Base-by-base conservation (phyloP, 2,888 invertebrate genomes). In the Sinodicranocentrus sp. region DNA sequence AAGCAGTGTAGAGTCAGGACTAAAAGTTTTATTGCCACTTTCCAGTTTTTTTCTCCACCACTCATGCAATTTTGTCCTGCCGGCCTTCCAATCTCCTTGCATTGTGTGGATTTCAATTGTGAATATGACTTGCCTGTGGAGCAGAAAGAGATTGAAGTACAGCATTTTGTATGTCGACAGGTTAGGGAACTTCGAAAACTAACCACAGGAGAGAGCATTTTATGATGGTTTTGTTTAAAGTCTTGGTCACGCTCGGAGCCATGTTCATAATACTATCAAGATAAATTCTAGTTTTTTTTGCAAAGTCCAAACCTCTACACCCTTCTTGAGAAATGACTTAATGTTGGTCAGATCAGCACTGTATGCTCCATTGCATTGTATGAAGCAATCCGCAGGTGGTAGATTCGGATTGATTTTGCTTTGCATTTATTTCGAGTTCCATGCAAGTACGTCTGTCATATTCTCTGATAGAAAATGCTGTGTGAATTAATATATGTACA, bases 271-370 rank as follows among this genome's bases (percentile, higher is more conserved):
- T 72, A 80, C 71, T 65, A 72, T 72, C 65, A 52, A 80, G 72
- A 78, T 78, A 78, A 71, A 77, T n/a, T 70, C 78, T 71, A 48
- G 26, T 5, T 77, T 33, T 33, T 68, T 68, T 63, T 65, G 52
- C 79, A 71, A 63, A 67, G 54, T 72, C 54, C 57, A 43, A 72
- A 65, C 72, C 44, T 67, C 57, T 72, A 80, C n/a, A 80, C 54
- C 79, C 79, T 80, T 80, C 65, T 72, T 72, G 79, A 72, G 79
- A 80, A 80, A 70, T 80, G 79, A 80, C 72, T 80, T 80, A 79
- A 44, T 71, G 67, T 15, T 54, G 65, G 63, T 70, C 78, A 65
- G 52, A 54, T 63, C 43, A 43, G 54, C 54, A 65, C 57, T 61
- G 43, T 70, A 48, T 71, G 25, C 70, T 63, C 63, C 23, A 28